Conservation (phyloP, 2,888 invertebrate species). For the Willowsia nigromaculata region DNA sequence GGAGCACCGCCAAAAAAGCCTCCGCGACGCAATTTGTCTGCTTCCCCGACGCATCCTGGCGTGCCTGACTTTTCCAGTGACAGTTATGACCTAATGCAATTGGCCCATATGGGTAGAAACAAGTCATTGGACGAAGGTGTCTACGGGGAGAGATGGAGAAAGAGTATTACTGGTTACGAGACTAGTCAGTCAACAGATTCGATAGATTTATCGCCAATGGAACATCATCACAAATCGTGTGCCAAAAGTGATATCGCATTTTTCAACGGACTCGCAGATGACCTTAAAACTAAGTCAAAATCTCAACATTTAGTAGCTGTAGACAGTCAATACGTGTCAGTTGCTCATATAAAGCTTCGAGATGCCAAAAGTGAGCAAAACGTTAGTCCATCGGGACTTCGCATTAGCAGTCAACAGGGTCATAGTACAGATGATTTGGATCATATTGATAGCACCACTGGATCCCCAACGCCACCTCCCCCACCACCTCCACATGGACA, state of each 20-base stretch:
- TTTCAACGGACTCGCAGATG: constrained; percentile 77
- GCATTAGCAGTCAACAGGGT: constrained; percentile 58
- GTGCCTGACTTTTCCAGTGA: constrained; percentile 79
- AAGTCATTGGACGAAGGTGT: constrained; percentile 78
- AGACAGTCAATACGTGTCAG: constrained; percentile 76
- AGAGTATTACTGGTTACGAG: constrained; percentile 77
- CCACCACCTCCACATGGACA: constrained; percentile 56
- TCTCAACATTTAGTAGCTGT: constrained; percentile 77
- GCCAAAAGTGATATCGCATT: constrained; percentile 78
- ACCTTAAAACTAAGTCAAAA: constrained; percentile 75
- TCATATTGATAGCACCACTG: constrained; percentile 62
- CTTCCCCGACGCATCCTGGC: constrained; percentile 89
- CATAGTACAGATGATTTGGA: constrained; percentile 73
- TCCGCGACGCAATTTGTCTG: constrained; percentile 90
- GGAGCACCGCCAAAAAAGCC: constrained; percentile 92
- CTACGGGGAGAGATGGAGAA: constrained; percentile 77
- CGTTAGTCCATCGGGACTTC: constrained; percentile 74
- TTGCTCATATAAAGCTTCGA: constrained; percentile 78
- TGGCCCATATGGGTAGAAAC: constrained; percentile 80
- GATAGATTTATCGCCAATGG: constrained; percentile 76
- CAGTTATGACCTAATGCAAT: constrained; percentile 85
- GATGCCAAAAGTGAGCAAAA: constrained; percentile 79
- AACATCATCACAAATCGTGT: constrained; percentile 73
- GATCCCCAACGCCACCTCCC: constrained; percentile 39
- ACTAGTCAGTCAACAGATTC: constrained; percentile 78